Evolutionary conservation across 2,113 vertebrate species (phyloP), one percentile per base, ranked within the genome.

Genomic region (Orientallactaga bullata): DNA sequence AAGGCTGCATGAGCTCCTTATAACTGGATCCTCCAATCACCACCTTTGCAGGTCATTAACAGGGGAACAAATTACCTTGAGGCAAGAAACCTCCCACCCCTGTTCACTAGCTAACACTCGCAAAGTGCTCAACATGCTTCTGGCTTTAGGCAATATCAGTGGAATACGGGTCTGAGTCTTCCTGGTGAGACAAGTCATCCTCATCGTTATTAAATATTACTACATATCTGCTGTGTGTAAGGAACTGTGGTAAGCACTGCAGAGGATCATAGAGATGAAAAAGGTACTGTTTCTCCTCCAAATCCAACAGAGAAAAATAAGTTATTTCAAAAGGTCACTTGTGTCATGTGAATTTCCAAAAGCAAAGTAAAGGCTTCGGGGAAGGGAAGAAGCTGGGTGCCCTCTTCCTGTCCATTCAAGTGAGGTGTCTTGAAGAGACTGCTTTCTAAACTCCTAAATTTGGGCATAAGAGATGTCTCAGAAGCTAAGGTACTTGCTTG

Each of bases 361-460:
- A 87, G 39, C 86, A 85, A 85, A 84, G 63, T 55, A 85, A 89
- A 81, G 89, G 12, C 76, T 42, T 26, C 24, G 47, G n/a, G 55
- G 51, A 47, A 12, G 42, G 66, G 21, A 8, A 66, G 42, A 93
- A 35, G 17, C 51, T n/a, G 18, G 30, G 32, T 32, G 21, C n/a
- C 35, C 84, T 47, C 28, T 73, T 86, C 39, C 61, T 91, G 65
- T 37, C 12, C 68, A 86, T 55, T 4, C 63, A 28, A 24, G 30
- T 60, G 30, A 65, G 74, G 65, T 63, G 32, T 58, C 76, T 90
- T 68, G 65, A 76, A 84, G 66, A 83, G 18, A 17, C 80, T 55
- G 39, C 28, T 82, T 91, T 92, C 78, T 69, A 20, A 88, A 65
- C 51, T 20, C 28, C 37, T 55, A 55, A 55, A 55, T 55, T 11